These are phyloP conservation scores for Bergia sp. DNA, from an alignment of 92 coral and sea anemone species.

Conservation along the genomic window DNA sequence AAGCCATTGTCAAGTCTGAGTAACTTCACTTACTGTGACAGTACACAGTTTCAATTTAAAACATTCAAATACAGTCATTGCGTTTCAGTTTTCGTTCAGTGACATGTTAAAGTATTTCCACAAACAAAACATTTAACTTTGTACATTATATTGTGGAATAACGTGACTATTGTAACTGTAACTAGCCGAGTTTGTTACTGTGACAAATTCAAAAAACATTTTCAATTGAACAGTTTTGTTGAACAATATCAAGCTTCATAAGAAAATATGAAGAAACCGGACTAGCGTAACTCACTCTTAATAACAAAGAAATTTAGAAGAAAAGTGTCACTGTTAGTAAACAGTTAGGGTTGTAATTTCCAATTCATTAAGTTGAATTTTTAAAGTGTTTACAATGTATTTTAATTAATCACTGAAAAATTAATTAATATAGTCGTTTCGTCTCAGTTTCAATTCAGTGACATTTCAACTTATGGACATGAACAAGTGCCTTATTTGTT, in stretches of 20 bases:
- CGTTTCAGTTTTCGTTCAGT: too few species aligned
- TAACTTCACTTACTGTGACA: too few species aligned
- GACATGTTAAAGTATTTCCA: background rate
- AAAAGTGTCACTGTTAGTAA: slow-evolving; percentile 9
- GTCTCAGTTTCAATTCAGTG: background rate
- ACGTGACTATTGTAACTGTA: background rate
- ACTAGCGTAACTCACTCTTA: background rate
- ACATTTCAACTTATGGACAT: background rate
- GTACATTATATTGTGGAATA: background rate
- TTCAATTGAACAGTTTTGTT: background rate
- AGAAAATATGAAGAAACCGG: background rate
- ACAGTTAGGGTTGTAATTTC: background rate
- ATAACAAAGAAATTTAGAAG: background rate
- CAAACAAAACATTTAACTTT: background rate
- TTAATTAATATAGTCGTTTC: background rate
- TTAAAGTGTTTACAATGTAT: background rate
- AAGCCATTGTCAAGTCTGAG: too few species aligned
- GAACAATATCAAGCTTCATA: background rate
- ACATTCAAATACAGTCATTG: too few species aligned
- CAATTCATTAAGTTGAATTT: background rate
- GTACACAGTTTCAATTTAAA: too few species aligned
- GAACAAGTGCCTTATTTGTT: slow-evolving; percentile 3
- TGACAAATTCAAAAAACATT: background rate
- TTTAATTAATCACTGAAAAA: background rate
- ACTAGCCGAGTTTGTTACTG: slow-evolving; percentile 12